Base-by-base conservation (phyloP, 2,113 vertebrate species). In the Cacatua alba region DNA sequence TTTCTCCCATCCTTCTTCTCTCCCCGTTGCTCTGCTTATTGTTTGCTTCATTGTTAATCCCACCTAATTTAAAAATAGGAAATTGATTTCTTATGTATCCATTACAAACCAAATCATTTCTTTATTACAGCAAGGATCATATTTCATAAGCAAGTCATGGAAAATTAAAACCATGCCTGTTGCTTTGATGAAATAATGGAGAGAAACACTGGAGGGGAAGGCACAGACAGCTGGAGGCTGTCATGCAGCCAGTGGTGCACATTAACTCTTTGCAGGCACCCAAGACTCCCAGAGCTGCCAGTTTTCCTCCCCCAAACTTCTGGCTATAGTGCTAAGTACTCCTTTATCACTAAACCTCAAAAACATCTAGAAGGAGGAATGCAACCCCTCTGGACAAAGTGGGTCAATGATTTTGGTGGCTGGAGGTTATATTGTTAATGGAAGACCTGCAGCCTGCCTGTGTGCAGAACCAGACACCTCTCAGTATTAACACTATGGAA, bases 81-180 rank as follows among this genome's bases (percentile, higher is more conserved):
- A 97, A 97, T 96, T 97, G 96, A 97, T 94, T 97, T 96, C 95
- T 95, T 84, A 95, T 90, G 89, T 95, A 97, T 93, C 95, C 85
- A 89, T 94, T 97, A 94, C 93, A 96, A 97, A 81, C 81, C 92
- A 96, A 94, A 96, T 94, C 8, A 91, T 95, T 96, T 94, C 90
- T 96, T 97, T 96, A 94, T 96, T 96, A 95, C 79, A 96, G 86
- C 53, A 24, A 82, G 79, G 92, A 85, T 97, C 69, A 2, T 84
- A 88, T 96, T 97, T 97, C 96, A 95, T 92, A 94, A 93, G 88
- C 92, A 92, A 96, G 92, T 91, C 90, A 94, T 59, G 79, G 95
- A 96, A 97, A 97, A 97, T 97, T 96, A 95, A 96, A 96, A 74
- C 82, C 80, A 90, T 95, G 94, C 92, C 88, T 92, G 60, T 90